Evolutionary conservation across 2,113 vertebrate species (phyloP), one percentile per base, ranked within the genome.

Genomic region (Spheniscus mendiculus): DNA sequence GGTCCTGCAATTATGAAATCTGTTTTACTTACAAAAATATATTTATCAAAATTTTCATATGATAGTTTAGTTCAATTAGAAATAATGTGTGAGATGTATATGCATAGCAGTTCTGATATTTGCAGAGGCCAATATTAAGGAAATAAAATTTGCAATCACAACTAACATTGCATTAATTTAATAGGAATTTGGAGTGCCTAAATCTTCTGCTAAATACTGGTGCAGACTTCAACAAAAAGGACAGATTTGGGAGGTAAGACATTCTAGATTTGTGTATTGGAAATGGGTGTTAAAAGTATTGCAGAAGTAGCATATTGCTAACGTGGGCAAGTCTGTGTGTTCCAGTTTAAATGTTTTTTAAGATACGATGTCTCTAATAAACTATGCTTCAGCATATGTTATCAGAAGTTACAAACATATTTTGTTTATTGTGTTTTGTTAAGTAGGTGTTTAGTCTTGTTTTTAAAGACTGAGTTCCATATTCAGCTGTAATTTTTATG

Each of bases 181-280:
- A 59, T 98, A 99, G 99, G 96, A 99, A 99, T 98, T 98, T 99
- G 98, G 99, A 99, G 98, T 99, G 99, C 98, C 98, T 99, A 95
- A 99, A 99, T 98, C 99, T 99, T 95, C 98, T 99, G 92, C 98
- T 99, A 87, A 99, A 99, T 98, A 99, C 99, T 69, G 99, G 99
- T 94, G 99, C 99, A 86, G 99, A 99, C 97, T 99, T 99, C 97
- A 99, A 99, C 93, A 99, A 99, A 98, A 99, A 99, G 97, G 99
- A 99, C 98, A 99, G 98, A 98, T 99, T 99, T 98, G 99, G 99
- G 96, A 99, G 99, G 99, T 99, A 98, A 97, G 98, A 72, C 30
- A 32, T 34, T 91, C 34, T 49, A 71, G 36, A 79, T 80, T 93
- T 82, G 6, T 89, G 4, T 65, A 2, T 80, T 72, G 56, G 56